Evolutionary conservation across 2,113 vertebrate genomes (phyloP).

Genomic region (Sceloporus tristichus): DNA sequence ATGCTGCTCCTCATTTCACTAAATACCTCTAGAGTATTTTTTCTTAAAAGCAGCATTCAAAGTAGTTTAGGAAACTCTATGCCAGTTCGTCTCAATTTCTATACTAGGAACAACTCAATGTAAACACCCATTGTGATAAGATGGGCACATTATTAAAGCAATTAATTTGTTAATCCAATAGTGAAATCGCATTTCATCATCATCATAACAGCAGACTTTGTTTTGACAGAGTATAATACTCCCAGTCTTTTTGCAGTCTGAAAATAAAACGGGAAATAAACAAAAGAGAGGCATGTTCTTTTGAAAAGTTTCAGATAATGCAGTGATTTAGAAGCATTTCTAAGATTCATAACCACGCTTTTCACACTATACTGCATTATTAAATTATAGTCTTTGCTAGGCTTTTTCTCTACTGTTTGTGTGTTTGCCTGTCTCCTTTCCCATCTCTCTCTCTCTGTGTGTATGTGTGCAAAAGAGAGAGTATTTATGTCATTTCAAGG

Average conservation of each 20-base stretch:
- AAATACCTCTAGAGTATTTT: no score
- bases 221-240: constrained; percentile 17
- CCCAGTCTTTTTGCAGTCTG: not conserved
- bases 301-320: constrained; percentile 28
- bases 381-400: constrained; percentile 32
- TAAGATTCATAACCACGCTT: constrained; percentile 9
- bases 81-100: constrained; percentile 44
- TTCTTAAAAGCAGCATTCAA: not conserved
- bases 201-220: not conserved
- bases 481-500: constrained; percentile 83
- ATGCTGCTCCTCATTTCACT: no score
- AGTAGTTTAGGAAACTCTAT: constrained; percentile 37
- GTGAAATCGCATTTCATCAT: not conserved
- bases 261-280: accelerated
- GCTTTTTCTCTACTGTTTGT: not conserved
- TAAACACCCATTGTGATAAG: constrained; percentile 4
- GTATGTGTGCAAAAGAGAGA: constrained; percentile 49
- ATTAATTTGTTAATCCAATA: not conserved
- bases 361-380: constrained; percentile 25
- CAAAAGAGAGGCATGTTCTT: constrained; percentile 12
- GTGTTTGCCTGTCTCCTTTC: constrained; percentile 66
- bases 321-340: not conserved
- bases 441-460: constrained; percentile 3
- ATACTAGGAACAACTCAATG: constrained; percentile 3
- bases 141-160: not conserved